Evolutionary conservation across 2,113 vertebrate genomes (phyloP).

Genomic region (Dromiciops gliroides): DNA sequence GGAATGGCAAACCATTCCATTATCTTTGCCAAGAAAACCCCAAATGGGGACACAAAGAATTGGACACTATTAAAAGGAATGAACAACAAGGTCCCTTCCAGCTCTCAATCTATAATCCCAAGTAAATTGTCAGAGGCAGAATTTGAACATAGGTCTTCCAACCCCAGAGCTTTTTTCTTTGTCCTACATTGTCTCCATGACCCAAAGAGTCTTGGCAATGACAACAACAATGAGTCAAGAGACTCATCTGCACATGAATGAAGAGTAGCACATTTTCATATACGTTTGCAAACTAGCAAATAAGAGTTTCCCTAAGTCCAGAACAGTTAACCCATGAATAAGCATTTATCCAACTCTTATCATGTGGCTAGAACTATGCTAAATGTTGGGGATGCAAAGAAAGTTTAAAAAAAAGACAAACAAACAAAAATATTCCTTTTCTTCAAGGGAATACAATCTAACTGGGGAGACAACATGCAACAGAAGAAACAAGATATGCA

Average conservation of each 20-base stretch:
- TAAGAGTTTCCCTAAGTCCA: neutral
- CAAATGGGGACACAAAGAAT: neutral
- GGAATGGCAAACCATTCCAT: neutral
- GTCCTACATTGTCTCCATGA: neutral
- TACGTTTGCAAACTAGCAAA: neutral
- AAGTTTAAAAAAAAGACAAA: neutral
- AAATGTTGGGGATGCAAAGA: neutral
- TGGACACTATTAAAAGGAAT: neutral
- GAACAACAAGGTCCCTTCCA: neutral
- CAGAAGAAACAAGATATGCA: neutral
- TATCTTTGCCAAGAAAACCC: neutral
- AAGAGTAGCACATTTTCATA: neutral
- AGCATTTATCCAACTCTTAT: neutral
- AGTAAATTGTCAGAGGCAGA: neutral
- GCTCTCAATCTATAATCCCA: neutral
- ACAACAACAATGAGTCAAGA: neutral
- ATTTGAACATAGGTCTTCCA: neutral
- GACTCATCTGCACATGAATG: neutral
- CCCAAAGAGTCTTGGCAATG: neutral
- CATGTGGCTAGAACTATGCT: neutral
- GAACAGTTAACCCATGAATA: neutral
- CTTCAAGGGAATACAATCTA: neutral
- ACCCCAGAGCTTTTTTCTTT: neutral
- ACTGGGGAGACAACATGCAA: neutral
- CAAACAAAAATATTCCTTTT: neutral